These are phyloP conservation scores for Tuberolachnus salignus DNA, from an alignment of 2,888 invertebrate genomes.

Conservation along the genomic window DNA sequence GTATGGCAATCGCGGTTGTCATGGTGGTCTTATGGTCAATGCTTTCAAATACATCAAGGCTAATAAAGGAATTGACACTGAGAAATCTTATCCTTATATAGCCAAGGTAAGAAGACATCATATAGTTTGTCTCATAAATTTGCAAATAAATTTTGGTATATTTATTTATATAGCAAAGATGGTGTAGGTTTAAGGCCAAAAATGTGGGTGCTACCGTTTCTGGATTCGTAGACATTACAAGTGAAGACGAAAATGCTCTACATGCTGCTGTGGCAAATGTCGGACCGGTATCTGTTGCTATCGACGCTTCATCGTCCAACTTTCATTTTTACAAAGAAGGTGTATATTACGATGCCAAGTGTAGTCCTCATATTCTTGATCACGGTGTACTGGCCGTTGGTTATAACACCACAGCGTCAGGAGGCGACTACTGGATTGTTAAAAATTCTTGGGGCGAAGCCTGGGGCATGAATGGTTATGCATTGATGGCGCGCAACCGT, in stretches of 20 bases:
- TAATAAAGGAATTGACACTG: slow-evolving; percentile 88
- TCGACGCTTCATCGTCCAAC: slow-evolving; percentile 82
- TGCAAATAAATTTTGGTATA: background rate
- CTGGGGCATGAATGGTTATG: too few species aligned
- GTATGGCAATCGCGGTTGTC: slow-evolving; percentile 89
- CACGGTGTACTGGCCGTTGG: too few species aligned
- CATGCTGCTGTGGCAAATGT: slow-evolving; percentile 79
- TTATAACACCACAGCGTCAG: too few species aligned
- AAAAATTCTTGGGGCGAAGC: too few species aligned
- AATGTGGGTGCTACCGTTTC: slow-evolving; percentile 79
- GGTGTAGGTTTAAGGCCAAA: slow-evolving; percentile 68
- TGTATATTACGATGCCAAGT: slow-evolving; percentile 59
- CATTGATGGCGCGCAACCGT: too few species aligned
- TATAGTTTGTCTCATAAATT: background rate
- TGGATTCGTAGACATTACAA: slow-evolving; percentile 78
- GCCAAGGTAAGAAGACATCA: slow-evolving; percentile 65
- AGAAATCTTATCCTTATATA: slow-evolving; percentile 85
- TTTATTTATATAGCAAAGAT: slow-evolving; percentile 58
- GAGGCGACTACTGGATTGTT: too few species aligned
- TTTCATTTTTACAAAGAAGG: slow-evolving; percentile 86
- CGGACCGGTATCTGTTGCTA: slow-evolving; percentile 86
- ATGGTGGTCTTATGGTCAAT: slow-evolving; percentile 83
- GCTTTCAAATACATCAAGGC: slow-evolving; percentile 84
- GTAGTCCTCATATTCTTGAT: slow-evolving; percentile 64
- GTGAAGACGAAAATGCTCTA: slow-evolving; percentile 76